A percentile compares a stretch with the other conserved stretches of the same genome.
These are phyloP conservation scores for Ophion ventricosus DNA, from an alignment of 2,888 invertebrate species.

Conservation along the genomic window DNA sequence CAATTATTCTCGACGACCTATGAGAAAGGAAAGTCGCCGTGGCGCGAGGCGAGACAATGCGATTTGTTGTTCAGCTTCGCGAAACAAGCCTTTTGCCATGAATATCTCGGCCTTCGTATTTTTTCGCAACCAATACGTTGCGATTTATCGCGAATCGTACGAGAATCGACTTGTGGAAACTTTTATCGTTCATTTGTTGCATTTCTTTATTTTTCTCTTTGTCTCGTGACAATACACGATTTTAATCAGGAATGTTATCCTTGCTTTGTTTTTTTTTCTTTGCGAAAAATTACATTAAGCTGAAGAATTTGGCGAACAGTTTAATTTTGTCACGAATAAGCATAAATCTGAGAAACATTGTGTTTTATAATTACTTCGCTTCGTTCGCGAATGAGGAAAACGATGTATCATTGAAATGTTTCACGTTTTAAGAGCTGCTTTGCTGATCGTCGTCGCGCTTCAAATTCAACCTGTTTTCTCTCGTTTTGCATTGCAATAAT, in stretches of 20 bases:
- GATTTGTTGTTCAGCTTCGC: conserved; percentile 7
- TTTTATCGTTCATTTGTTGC: no score
- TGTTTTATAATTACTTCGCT: no score
- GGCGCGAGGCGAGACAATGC: background rate
- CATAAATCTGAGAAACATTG: no score
- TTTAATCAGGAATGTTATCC: background rate
- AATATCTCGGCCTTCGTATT: background rate
- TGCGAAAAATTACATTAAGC: background rate
- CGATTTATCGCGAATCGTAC: no score
- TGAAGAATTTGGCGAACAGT: no score
- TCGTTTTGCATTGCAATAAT: background rate
- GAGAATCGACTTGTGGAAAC: no score
- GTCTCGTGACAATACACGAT: background rate
- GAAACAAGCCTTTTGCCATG: background rate
- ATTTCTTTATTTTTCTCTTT: no score
- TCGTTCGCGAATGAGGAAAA: background rate
- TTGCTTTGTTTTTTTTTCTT: background rate
- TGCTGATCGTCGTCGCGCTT: conserved; percentile 38
- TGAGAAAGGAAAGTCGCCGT: background rate
- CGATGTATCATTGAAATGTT: background rate
- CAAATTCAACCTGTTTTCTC: conserved; percentile 31
- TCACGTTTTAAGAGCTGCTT: conserved; percentile 20
- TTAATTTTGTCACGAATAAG: no score
- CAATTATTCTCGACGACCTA: background rate
- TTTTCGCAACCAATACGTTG: no score